These are phyloP conservation scores for Hylia prasina DNA, from an alignment of 2,113 vertebrate genomes.

Conservation along the genomic window DNA sequence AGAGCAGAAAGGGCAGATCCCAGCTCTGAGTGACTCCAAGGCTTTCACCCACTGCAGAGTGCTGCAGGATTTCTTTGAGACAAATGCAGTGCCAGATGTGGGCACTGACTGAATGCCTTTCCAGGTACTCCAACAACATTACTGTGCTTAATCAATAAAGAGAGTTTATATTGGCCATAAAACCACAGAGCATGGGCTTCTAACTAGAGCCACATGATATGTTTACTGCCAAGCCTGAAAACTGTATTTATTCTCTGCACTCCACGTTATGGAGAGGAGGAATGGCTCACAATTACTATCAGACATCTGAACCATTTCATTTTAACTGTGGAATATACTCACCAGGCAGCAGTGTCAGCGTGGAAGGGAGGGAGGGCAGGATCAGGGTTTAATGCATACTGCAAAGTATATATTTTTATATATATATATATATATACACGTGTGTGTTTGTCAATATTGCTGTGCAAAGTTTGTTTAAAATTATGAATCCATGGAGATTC, in stretches of 20 bases:
- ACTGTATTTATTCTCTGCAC: neutral
- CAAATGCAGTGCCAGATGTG: neutral
- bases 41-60: neutral
- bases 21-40: neutral
- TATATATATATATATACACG: too few species aligned
- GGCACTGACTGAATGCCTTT: conserved; percentile 14
- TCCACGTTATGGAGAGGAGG: neutral
- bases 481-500: neutral
- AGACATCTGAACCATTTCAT: neutral
- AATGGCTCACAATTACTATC: neutral
- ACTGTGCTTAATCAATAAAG: conserved; percentile 16
- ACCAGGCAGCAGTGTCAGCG: neutral
- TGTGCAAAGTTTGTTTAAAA: neutral
- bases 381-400: neutral
- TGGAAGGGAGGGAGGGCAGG: neutral
- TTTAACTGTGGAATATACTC: neutral
- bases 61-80: neutral
- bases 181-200: conserved; percentile 2
- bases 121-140: neutral
- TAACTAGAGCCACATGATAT: neutral
- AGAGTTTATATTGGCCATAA: conserved; percentile 15
- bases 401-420: too few species aligned
- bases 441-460: neutral
- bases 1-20: neutral
- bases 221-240: neutral